Conservation (phyloP, 2,797 vertebrate genomes). For the Siniperca undulata region DNA sequence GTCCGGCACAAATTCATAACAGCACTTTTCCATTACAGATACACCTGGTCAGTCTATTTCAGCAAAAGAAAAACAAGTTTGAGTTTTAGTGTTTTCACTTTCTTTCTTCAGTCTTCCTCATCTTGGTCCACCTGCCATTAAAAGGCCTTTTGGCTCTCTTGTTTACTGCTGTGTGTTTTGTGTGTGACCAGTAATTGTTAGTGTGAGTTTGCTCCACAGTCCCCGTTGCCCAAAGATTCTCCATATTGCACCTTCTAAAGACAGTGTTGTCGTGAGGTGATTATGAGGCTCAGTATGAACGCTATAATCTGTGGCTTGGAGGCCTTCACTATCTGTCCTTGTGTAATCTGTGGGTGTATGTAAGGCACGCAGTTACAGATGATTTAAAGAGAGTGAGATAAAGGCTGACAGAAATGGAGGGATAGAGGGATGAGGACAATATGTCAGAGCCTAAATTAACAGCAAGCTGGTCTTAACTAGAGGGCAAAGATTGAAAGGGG, state of each 20-base stretch:
- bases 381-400: slow-evolving; percentile 66
- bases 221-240: slow-evolving; percentile 34
- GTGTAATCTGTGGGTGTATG: slow-evolving; percentile 50
- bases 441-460: slow-evolving; percentile 43
- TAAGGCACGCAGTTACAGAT: slow-evolving; percentile 43
- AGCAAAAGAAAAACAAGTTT: neutral
- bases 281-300: slow-evolving; percentile 50
- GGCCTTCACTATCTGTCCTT: slow-evolving; percentile 43
- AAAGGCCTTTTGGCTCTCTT: slow-evolving; percentile 24
- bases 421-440: slow-evolving; percentile 25
- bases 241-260: slow-evolving; percentile 53
- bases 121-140: slow-evolving; percentile 20
- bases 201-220: slow-evolving; percentile 41
- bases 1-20: neutral
- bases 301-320: slow-evolving; percentile 69
- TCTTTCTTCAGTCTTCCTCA: slow-evolving; percentile 6
- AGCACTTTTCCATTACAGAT: neutral
- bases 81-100: slow-evolving; percentile 17
- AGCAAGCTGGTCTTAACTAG: slow-evolving; percentile 31
- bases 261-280: slow-evolving; percentile 53
- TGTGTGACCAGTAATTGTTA: slow-evolving; percentile 61
- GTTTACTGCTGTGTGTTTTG: slow-evolving; percentile 47
- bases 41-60: neutral
- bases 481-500: slow-evolving; percentile 35
- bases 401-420: slow-evolving; percentile 36